These are phyloP conservation scores for Melanostoma mellinum DNA, from an alignment of 2,888 invertebrate species.

Conservation along the genomic window DNA sequence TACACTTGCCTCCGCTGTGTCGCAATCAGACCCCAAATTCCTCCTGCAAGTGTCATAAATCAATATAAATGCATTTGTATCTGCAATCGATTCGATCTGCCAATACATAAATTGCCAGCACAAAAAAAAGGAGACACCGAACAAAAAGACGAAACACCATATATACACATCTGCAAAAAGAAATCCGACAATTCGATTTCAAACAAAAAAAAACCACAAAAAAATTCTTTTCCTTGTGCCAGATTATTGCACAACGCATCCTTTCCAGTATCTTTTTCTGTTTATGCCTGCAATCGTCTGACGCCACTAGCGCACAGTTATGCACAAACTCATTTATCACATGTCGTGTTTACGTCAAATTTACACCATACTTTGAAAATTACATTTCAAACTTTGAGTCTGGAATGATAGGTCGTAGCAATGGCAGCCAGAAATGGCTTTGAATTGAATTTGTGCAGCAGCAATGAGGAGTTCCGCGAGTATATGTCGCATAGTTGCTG, in stretches of 20 bases:
- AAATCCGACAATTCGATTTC: constrained; percentile 10
- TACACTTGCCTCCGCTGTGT: neutral
- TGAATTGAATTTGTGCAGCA: constrained; percentile 38
- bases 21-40: constrained; percentile 4
- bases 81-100: constrained; percentile 43
- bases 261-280: neutral
- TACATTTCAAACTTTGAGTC: constrained; percentile 49
- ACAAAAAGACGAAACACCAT: neutral
- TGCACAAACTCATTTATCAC: constrained; percentile 63
- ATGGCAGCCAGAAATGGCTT: constrained; percentile 34
- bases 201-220: neutral
- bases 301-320: constrained; percentile 13
- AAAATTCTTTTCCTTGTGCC: neutral
- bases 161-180: neutral
- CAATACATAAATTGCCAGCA: constrained; percentile 39
- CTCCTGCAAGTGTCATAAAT: constrained; percentile 49
- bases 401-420: constrained; percentile 43
- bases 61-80: constrained; percentile 57
- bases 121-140: neutral
- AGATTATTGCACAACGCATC: neutral
- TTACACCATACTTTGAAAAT: constrained; percentile 65
- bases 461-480: neutral
- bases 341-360: constrained; percentile 65
- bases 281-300: neutral
- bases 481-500: neutral